Conservation (phyloP, 2,888 invertebrate species). For the Microplitis manilae region DNA sequence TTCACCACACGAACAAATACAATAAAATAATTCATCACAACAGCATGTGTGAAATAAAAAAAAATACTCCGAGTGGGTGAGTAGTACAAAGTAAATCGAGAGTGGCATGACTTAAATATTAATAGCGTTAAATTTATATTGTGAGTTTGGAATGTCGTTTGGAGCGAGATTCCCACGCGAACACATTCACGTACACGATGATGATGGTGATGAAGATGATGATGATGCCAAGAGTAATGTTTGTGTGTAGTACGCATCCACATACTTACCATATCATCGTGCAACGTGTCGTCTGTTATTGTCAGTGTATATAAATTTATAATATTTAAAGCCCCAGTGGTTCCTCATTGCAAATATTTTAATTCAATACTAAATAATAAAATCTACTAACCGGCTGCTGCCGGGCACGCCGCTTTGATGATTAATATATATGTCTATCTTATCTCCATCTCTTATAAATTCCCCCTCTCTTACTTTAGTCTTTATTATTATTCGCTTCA, state of each 20-base stretch:
- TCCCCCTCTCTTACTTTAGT: background rate
- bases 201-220: background rate
- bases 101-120: slow-evolving; percentile 9
- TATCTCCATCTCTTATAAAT: background rate
- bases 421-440: background rate
- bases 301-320: background rate
- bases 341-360: background rate
- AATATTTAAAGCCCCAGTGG: background rate
- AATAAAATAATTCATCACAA: background rate
- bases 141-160: slow-evolving; percentile 8
- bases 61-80: slow-evolving; percentile 23
- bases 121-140: slow-evolving; percentile 20
- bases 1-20: background rate
- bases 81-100: slow-evolving; percentile 15
- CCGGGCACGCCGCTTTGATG: background rate
- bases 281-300: background rate
- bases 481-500: background rate
- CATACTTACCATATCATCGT: background rate
- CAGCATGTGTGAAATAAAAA: background rate
- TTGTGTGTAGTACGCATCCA: background rate
- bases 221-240: background rate
- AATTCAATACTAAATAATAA: too few species aligned
- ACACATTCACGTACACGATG: background rate
- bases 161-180: slow-evolving; percentile 9
- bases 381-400: too few species aligned